A percentile compares a stretch with the other conserved stretches of the same genome.
Conservation (phyloP, 2,888 invertebrate species). For the Odiellus spinosus region DNA sequence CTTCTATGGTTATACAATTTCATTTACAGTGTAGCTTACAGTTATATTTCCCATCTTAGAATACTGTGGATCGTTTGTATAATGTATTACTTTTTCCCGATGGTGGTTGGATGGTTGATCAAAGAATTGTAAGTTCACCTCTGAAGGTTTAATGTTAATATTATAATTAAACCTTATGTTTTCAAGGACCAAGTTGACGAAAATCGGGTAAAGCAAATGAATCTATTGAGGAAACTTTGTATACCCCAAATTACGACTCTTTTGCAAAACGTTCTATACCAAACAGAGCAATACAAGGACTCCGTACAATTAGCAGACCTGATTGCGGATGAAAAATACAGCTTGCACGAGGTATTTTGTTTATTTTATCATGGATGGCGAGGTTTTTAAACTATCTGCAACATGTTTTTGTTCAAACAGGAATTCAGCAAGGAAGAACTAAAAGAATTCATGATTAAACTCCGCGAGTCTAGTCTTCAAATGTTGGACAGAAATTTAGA, state of each 20-base stretch:
- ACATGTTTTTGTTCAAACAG: too few species aligned
- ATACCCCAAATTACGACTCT: constrained; percentile 67
- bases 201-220: constrained; percentile 48
- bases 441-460: constrained; percentile 53
- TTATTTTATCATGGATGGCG: too few species aligned
- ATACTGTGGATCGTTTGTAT: constrained; percentile 59
- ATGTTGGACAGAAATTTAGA: constrained; percentile 60
- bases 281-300: constrained; percentile 55
- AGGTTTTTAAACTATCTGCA: too few species aligned
- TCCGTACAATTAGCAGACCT: constrained; percentile 62
- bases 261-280: constrained; percentile 58
- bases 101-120: constrained; percentile 74
- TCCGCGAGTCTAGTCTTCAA: constrained; percentile 58
- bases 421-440: constrained; percentile 47
- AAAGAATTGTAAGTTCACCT: neutral
- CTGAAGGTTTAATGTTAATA: neutral
- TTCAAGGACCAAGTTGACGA: constrained; percentile 23
- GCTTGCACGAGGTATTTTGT: constrained; percentile 57
- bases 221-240: constrained; percentile 57
- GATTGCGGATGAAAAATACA: constrained; percentile 58
- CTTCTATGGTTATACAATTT: too few species aligned
- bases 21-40: too few species aligned
- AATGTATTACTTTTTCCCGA: constrained; percentile 77
- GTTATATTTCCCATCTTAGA: too few species aligned
- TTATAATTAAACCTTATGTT: neutral